These are phyloP conservation scores for rat (Rattus norvegicus) DNA, from an alignment of 2,113 vertebrate species.

Conservation along the genomic window DNA sequence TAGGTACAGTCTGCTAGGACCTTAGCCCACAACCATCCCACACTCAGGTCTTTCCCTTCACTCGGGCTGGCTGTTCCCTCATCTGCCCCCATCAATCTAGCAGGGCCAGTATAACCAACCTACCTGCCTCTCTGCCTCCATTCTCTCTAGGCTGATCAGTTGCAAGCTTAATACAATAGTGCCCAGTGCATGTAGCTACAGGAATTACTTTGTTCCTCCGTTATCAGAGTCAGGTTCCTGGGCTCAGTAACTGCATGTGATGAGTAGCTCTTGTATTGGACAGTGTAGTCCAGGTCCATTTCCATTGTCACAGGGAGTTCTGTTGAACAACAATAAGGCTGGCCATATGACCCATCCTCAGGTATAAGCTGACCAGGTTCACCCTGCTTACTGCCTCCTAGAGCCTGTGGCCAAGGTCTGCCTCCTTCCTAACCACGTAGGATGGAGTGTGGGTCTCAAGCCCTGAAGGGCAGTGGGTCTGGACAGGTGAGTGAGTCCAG, in stretches of 20 bases:
- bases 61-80: not conserved
- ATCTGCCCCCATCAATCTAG: not conserved
- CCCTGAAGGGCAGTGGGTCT: not conserved
- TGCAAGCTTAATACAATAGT: accelerated
- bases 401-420: not conserved
- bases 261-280: not conserved
- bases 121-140: accelerated
- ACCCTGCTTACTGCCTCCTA: not conserved
- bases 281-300: not conserved
- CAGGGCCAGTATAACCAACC: too few species aligned
- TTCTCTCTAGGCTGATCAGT: not conserved
- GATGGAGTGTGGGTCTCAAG: not conserved
- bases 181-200: not conserved
- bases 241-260: not conserved
- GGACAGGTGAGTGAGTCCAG: not conserved
- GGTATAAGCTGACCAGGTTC: not conserved
- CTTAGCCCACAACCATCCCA: not conserved
- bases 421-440: too few species aligned
- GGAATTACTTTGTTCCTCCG: not conserved
- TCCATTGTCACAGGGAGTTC: not conserved
- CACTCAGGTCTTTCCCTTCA: not conserved
- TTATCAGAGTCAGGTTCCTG: not conserved
- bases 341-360: not conserved
- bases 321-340: not conserved
- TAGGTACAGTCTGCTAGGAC: not conserved